Evolutionary conservation across 1,140 invertebrate species (phyloP), one percentile per base, ranked within the genome.

Genomic region (Drepana arcuata): DNA sequence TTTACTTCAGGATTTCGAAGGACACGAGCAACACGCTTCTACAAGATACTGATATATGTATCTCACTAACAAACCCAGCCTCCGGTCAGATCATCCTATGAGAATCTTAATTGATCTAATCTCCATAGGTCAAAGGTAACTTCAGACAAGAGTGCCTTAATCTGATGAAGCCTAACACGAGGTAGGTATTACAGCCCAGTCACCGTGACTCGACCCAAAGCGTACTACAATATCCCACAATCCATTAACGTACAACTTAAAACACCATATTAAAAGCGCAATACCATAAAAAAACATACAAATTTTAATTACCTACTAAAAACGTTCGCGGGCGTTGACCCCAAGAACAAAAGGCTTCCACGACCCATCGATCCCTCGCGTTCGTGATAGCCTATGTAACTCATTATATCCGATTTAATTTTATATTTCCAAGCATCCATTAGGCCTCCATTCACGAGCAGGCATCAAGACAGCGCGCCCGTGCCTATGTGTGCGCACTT

Each of bases 331-430:
- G 60, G 64, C 65, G 34, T 41, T 45, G 62, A 63, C 54, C 67
- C 14, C 39, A 21, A 50, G 46, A 69, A 71, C 60, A 66, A 72
- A 64, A 73, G 64, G 52, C 51, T 61, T 57, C 59, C 54, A 56
- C 55, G 64, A 69, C 48, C 55, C 58, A 41, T 59, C 56, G 59
- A 69, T 55, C 52, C 51, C 52, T 29, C 40, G n/a, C n/a, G n/a
- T n/a, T 59, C 56, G 61, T 55, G 66, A 66, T 64, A 55, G 59
- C 55, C 67, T 72, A 72, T 71, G 67, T 68, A 70, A 70, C 65
- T 73, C 65, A 70, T 77, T 72, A 74, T 64, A 58, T 55, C 51
- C 56, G 58, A 65, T 69, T 69, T 72, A 70, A 72, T 72, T 66
- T 74, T 68, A 69, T 72, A 65, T 66, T 71, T 66, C 56, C 48